phyloP scores from a whole-genome alignment of 1,140 invertebrate genomes.

The Cheumatopsyche charites region DNA sequence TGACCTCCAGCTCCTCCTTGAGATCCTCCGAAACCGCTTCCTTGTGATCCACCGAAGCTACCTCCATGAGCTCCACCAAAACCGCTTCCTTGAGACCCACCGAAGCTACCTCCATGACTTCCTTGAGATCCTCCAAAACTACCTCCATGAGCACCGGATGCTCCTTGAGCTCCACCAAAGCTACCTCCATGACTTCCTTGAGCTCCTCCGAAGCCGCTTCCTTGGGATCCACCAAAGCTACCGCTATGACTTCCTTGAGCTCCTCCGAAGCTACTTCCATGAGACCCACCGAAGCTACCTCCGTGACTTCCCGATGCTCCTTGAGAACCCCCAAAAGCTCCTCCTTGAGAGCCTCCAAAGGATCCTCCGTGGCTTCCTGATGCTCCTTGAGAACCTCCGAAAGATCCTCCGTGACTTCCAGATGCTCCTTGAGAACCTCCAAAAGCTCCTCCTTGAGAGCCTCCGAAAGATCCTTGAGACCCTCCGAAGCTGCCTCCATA shows the following conservation, averaged over 20 bases:
- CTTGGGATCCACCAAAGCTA: neutral
- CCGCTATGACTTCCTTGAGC: constrained; percentile 4
- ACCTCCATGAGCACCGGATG: neutral
- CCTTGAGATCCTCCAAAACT: neutral
- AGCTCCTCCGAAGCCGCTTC: neutral
- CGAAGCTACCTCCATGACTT: constrained; percentile 12
- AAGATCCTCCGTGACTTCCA: no score
- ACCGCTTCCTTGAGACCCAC: constrained; percentile 15
- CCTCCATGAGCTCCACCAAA: constrained; percentile 18
- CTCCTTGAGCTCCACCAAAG: neutral
- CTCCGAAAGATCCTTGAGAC: neutral
- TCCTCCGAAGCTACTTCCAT: neutral
- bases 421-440: neutral
- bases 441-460: neutral
- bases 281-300: neutral
- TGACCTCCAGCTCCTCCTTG: neutral
- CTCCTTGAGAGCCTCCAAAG: neutral
- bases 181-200: neutral
- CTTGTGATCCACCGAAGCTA: constrained; percentile 10
- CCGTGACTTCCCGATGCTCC: neutral
- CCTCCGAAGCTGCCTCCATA: constrained; percentile 23
- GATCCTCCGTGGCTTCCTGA: constrained; percentile 11
- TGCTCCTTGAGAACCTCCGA: neutral
- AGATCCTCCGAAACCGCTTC: neutral
- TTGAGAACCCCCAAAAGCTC: neutral